Conservation (phyloP, 2,888 invertebrate species). For the Diachrysia chrysitis region DNA sequence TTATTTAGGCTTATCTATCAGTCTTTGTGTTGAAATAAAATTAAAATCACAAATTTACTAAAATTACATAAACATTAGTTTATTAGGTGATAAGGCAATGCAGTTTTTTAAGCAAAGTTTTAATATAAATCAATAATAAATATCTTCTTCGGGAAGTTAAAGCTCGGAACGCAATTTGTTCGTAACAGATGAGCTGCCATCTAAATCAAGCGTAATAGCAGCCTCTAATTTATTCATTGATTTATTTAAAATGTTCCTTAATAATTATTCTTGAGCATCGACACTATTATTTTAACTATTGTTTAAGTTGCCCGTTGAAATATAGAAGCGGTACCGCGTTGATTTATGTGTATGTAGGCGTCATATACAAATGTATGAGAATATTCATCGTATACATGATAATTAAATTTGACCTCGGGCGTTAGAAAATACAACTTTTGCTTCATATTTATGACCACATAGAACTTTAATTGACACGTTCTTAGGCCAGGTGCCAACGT, state of each 20-base stretch:
- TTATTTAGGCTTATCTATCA: too few species aligned
- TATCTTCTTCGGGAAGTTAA: slow-evolving; percentile 57
- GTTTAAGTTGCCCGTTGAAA: slow-evolving; percentile 82
- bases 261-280: slow-evolving; percentile 85
- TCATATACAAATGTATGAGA: slow-evolving; percentile 66
- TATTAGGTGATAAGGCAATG: not conserved
- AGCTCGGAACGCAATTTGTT: slow-evolving; percentile 73
- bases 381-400: slow-evolving; percentile 83
- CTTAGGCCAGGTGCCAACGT: slow-evolving; percentile 77
- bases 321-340: slow-evolving; percentile 70
- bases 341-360: slow-evolving; percentile 85
- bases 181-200: slow-evolving; percentile 81
- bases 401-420: slow-evolving; percentile 87
- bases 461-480: slow-evolving; percentile 81
- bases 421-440: slow-evolving; percentile 76
- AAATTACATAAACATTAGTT: not conserved
- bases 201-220: slow-evolving; percentile 85
- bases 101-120: slow-evolving; percentile 6
- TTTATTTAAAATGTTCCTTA: slow-evolving; percentile 85
- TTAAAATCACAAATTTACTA: not conserved
- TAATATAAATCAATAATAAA: slow-evolving; percentile 45
- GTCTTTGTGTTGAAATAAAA: too few species aligned
- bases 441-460: slow-evolving; percentile 78
- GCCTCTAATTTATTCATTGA: slow-evolving; percentile 86
- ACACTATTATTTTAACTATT: slow-evolving; percentile 85